Conservation (phyloP, 2,113 vertebrate species). For the Otocyon megalotis region DNA sequence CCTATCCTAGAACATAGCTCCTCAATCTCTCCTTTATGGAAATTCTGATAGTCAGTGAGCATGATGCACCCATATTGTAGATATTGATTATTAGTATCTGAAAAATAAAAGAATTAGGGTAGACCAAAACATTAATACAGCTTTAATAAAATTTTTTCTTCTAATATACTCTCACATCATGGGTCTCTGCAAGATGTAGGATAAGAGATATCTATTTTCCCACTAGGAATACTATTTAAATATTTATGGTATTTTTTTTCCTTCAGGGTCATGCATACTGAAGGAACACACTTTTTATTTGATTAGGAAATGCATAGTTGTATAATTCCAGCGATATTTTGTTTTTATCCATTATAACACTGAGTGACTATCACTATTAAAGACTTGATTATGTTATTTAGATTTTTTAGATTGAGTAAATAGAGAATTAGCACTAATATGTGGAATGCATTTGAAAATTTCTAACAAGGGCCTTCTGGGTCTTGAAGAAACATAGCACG, state of each 20-base stretch:
- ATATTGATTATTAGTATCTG: not conserved
- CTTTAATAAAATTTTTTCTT: conserved; percentile 28
- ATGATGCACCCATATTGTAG: not conserved
- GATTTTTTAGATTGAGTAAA: not conserved
- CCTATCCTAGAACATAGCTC: not conserved
- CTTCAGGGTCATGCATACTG: not conserved
- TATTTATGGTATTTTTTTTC: conserved; percentile 2
- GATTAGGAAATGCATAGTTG: not conserved
- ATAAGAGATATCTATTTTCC: not conserved
- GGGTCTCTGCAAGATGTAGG: not conserved
- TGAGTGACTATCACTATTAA: conserved; percentile 21
- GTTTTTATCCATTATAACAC: conserved; percentile 20
- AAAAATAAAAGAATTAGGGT: conserved; percentile 13
- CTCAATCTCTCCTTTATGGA: not conserved
- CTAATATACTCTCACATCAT: not conserved
- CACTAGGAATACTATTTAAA: not conserved
- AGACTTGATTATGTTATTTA: not conserved
- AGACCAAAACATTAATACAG: conserved; percentile 10
- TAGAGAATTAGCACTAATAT: conserved; percentile 23
- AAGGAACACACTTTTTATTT: not conserved
- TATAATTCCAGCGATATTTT: not conserved
- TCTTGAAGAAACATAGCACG: not conserved
- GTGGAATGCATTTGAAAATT: conserved; percentile 23
- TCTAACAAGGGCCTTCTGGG: not conserved
- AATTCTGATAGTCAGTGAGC: not conserved